Percentiles rank a stretch among this genome's conserved stretches.
These are phyloP conservation scores for Lagopus muta DNA, from an alignment of 2,113 vertebrate genomes.

Conservation along the genomic window DNA sequence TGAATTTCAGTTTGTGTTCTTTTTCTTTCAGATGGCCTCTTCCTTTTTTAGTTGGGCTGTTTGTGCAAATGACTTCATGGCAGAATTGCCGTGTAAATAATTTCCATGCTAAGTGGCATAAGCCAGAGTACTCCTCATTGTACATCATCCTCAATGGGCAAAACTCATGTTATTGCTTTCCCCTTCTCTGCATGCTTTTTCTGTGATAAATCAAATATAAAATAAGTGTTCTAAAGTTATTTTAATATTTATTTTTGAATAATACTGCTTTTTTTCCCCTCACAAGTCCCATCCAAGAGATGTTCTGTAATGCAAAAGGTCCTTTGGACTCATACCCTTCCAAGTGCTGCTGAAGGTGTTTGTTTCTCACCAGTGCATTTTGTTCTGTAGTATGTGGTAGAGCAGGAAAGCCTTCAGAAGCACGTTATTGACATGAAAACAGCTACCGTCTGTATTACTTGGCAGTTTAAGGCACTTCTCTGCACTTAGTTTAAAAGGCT, in stretches of 20 bases:
- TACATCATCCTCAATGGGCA: background rate
- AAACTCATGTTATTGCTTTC: background rate
- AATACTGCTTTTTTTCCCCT: background rate
- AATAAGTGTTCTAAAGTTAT: background rate
- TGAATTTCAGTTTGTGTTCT: background rate
- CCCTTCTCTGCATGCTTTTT: background rate
- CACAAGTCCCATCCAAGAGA: background rate
- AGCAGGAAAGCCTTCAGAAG: background rate
- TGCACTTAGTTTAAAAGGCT: background rate
- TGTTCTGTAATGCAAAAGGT: background rate
- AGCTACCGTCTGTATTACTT: background rate
- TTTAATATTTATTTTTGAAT: too few relatives aligned
- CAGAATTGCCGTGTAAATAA: background rate
- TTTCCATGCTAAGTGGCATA: background rate
- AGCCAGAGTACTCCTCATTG: background rate
- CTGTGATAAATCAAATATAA: background rate
- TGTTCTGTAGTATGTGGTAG: background rate
- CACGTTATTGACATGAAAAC: background rate
- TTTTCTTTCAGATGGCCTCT: background rate
- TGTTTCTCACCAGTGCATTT: background rate
- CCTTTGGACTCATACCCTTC: background rate
- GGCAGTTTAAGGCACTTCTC: background rate
- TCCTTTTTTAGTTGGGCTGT: background rate
- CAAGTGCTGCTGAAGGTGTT: background rate
- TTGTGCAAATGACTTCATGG: background rate